Percentiles rank a stretch among this genome's conserved stretches.
Evolutionary conservation across 1,140 invertebrate species (phyloP).

Genomic region (Leptestheria dahalacensis): DNA sequence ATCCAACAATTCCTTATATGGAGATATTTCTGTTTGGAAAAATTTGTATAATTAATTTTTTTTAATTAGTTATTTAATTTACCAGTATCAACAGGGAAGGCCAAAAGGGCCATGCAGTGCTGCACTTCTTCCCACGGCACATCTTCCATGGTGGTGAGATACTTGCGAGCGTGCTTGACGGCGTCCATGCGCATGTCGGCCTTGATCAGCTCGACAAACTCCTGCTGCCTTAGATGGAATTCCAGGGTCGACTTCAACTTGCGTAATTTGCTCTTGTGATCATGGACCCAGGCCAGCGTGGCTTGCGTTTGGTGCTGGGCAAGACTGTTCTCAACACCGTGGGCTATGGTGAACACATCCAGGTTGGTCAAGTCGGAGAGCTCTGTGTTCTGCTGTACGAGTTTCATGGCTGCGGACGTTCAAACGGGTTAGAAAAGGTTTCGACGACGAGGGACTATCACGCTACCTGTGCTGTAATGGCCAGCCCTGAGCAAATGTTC

Average conservation of each 20-base stretch:
- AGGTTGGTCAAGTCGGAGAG: conserved; percentile 85
- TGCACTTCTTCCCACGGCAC: conserved; percentile 76
- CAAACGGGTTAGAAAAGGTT: neutral
- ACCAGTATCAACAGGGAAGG: conserved; percentile 69
- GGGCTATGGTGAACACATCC: conserved; percentile 75
- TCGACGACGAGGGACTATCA: conserved; percentile 5
- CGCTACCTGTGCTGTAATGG: conserved; percentile 70
- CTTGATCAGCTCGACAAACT: conserved; percentile 89
- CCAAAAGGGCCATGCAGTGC: conserved; percentile 85
- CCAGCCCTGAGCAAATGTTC: conserved; percentile 92
- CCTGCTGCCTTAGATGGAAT: conserved; percentile 83
- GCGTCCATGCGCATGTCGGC: conserved; percentile 72
- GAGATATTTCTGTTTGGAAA: conserved; percentile 31
- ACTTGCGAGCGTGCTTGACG: conserved; percentile 82
- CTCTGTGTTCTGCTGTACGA: conserved; percentile 62
- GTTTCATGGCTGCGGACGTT: conserved; percentile 20
- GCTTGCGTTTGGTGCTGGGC: conserved; percentile 62
- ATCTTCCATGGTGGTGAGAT: conserved; percentile 73
- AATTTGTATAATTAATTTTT: neutral
- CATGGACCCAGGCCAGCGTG: conserved; percentile 91
- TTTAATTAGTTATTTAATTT: conserved; percentile 14
- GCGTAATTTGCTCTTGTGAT: conserved; percentile 88
- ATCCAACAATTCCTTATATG: conserved; percentile 52
- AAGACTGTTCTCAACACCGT: conserved; percentile 70
- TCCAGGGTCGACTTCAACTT: conserved; percentile 81